Evolutionary conservation across 37 sponge, comb jelly and placozoan species (phyloP).

Genomic region (Trichoplax adhaerens): DNA sequence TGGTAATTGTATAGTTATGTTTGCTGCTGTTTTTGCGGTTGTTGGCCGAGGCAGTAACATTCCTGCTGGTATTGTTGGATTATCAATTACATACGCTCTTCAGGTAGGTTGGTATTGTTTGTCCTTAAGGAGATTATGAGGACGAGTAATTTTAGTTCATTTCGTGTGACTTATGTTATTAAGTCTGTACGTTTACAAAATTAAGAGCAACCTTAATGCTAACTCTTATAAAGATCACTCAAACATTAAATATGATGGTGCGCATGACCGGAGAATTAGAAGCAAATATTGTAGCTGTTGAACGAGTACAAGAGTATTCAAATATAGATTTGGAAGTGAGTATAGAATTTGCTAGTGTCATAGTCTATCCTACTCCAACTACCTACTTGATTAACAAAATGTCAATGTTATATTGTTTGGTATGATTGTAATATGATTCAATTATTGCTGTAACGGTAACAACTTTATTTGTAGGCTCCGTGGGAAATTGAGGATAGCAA

Average conservation of each 20-base stretch:
- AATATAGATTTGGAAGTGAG: background rate
- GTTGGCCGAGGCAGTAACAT: slow-evolving; percentile 22
- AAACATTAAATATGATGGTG: slow-evolving; percentile 69
- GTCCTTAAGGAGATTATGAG: too few relatives aligned
- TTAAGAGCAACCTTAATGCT: background rate
- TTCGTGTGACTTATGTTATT: too few relatives aligned
- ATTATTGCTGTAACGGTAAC: too few relatives aligned
- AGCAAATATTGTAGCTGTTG: slow-evolving; percentile 83
- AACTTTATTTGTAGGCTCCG: too few relatives aligned
- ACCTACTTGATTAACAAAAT: too few relatives aligned
- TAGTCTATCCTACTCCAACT: too few relatives aligned
- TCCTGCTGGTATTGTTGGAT: slow-evolving; percentile 55
- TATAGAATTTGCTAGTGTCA: too few relatives aligned
- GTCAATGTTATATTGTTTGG: too few relatives aligned
- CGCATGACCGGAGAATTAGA: slow-evolving; percentile 85
- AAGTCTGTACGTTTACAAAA: too few relatives aligned
- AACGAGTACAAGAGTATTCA: slow-evolving; percentile 80
- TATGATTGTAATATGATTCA: too few relatives aligned
- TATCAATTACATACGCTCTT: slow-evolving; percentile 72
- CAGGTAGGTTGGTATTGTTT: background rate
- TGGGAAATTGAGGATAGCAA: too few relatives aligned
- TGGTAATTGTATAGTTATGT: slow-evolving; percentile 56
- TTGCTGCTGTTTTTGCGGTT: slow-evolving; percentile 79
- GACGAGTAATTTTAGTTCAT: too few relatives aligned
- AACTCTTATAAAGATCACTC: slow-evolving; percentile 40